Percentiles rank a stretch among this genome's conserved stretches.
Conservation (phyloP, 1,140 invertebrate species). For the Ericerus pela region DNA sequence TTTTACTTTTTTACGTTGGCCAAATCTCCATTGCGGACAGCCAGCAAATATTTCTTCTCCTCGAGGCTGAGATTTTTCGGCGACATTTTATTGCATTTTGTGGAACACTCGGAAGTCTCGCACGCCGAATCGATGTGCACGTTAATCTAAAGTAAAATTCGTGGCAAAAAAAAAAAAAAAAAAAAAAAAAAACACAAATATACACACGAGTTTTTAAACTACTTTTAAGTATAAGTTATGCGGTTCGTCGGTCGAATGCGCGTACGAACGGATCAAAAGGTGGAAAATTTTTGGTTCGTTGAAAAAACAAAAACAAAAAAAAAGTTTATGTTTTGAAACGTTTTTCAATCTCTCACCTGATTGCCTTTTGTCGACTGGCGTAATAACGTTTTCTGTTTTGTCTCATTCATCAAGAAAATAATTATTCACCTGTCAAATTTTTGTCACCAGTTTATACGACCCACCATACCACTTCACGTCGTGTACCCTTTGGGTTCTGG, state of each 20-base stretch:
- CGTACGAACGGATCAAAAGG: not conserved
- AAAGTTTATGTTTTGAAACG: not conserved
- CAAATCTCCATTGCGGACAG: constrained; percentile 68
- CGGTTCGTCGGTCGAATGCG: not conserved
- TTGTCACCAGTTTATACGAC: no score
- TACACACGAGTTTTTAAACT: not conserved
- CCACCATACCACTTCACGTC: no score
- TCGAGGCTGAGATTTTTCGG: constrained; percentile 52
- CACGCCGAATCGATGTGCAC: not conserved
- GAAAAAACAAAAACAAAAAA: not conserved
- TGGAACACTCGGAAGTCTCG: not conserved
- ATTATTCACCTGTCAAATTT: no score
- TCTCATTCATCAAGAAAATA: not conserved
- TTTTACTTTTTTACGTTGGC: constrained; percentile 52
- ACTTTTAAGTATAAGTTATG: not conserved
- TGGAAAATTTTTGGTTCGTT: not conserved
- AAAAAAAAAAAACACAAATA: not conserved
- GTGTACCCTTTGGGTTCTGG: no score
- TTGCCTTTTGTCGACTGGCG: not conserved
- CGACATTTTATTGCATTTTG: not conserved
- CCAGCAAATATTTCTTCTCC: constrained; percentile 70
- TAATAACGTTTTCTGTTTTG: not conserved
- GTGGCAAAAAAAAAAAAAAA: not conserved
- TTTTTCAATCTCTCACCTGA: not conserved
- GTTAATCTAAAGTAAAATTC: not conserved